Evolutionary conservation across 2,888 invertebrate genomes (phyloP).

Genomic region (Himalopsyche japonica): DNA sequence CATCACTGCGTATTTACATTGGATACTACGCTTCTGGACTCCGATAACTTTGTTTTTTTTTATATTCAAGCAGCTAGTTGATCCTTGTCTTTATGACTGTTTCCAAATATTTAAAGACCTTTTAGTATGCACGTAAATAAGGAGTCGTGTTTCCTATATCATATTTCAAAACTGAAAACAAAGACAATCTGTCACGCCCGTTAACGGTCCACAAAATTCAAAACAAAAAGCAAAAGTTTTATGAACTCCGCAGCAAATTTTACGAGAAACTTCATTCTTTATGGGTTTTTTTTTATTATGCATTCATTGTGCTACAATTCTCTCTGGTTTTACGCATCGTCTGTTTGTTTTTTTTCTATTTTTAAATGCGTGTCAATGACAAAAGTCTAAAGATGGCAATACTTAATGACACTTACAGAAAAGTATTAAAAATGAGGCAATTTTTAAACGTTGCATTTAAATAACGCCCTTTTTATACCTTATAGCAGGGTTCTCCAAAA

Average conservation of each 20-base stretch:
- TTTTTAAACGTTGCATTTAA: too few relatives aligned
- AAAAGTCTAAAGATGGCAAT: neutral
- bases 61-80: neutral
- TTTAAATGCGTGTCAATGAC: neutral
- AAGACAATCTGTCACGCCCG: neutral
- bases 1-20: too few relatives aligned
- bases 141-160: neutral
- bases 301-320: neutral
- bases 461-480: too few relatives aligned
- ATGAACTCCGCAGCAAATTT: neutral
- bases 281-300: neutral
- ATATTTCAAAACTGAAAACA: neutral
- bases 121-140: neutral
- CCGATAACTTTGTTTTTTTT: too few relatives aligned
- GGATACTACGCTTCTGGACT: too few relatives aligned
- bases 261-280: neutral
- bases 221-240: neutral
- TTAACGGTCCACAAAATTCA: neutral
- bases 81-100: neutral
- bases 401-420: too few relatives aligned
- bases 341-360: neutral
- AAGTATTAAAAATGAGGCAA: too few relatives aligned
- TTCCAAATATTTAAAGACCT: neutral
- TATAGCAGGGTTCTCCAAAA: too few relatives aligned
- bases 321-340: neutral